A percentile compares a stretch with the other conserved stretches of the same genome.
phyloP scores from a whole-genome alignment of 1,140 invertebrate species.

The Lepidotrigona ventralis region DNA sequence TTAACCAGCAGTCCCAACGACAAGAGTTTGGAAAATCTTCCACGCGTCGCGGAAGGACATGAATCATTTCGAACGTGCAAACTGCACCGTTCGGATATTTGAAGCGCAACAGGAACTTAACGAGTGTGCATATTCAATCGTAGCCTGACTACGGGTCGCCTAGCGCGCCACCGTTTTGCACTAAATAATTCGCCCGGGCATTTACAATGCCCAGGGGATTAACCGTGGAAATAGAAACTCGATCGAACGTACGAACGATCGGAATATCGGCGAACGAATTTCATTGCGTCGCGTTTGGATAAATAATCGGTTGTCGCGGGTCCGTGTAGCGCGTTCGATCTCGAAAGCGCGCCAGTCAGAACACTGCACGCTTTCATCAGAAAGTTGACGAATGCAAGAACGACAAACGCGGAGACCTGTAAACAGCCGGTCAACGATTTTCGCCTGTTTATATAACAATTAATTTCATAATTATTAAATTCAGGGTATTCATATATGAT shows the following conservation, averaged over 20 bases:
- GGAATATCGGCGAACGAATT: neutral
- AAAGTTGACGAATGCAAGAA: conserved; percentile 34
- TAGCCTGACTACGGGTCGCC: neutral
- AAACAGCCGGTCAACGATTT: neutral
- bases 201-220: neutral
- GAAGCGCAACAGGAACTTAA: neutral
- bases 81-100: neutral
- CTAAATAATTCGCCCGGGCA: neutral
- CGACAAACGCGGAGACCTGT: neutral
- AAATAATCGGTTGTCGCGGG: neutral
- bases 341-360: too few relatives aligned
- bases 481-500: too few relatives aligned
- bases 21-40: too few relatives aligned
- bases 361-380: conserved; percentile 35
- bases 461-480: too few relatives aligned
- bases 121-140: neutral
- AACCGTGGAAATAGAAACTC: neutral
- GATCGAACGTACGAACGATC: neutral
- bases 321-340: too few relatives aligned
- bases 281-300: neutral
- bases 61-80: too few relatives aligned
- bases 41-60: too few relatives aligned
- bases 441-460: too few relatives aligned
- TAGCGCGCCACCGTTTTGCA: neutral
- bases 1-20: too few relatives aligned